Percentiles rank a stretch among this genome's conserved stretches.
phyloP scores from a whole-genome alignment of 2,113 vertebrate genomes.

The human (Homo sapiens) region GRCh38 chr17:74519501-74520000 shows the following conservation, averaged over 20 bases:
- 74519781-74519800: neutral
- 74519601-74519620: neutral
- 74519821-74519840: neutral
- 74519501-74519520: neutral
- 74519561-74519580: neutral
- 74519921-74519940: neutral
- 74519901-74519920: neutral
- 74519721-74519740: neutral
- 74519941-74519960: neutral
- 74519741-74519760: accelerated
- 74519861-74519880: neutral
- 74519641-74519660: neutral
- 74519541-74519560: neutral
- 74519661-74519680: neutral
- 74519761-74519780: accelerated
- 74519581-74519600: neutral
- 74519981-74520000: neutral
- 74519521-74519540: neutral
- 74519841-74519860: neutral
- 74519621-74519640: neutral
- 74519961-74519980: neutral
- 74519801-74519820: neutral
- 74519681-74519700: neutral
- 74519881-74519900: neutral
- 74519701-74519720: neutral